These are phyloP conservation scores for Bambusicola thoracicus DNA, from an alignment of 2,113 vertebrate species.

Conservation along the genomic window DNA sequence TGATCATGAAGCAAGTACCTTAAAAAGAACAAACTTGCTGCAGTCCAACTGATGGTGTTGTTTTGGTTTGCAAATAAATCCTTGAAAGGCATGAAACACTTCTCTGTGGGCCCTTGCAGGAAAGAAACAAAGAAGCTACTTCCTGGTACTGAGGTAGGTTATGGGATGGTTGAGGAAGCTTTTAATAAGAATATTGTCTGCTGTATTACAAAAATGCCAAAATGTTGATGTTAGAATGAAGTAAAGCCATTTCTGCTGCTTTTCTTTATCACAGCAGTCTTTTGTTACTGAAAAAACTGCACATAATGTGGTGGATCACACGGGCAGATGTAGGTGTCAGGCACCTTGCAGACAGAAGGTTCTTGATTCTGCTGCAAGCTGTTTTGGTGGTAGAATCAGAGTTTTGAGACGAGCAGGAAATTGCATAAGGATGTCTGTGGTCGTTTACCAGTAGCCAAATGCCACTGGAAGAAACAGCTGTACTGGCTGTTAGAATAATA, in stretches of 20 bases:
- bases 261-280: neutral
- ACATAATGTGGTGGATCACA: neutral
- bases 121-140: neutral
- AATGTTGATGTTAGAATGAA: neutral
- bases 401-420: conserved; percentile 17
- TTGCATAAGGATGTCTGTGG: conserved; percentile 33
- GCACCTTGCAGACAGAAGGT: neutral
- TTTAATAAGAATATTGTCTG: neutral
- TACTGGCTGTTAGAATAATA: neutral
- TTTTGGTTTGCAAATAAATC: neutral
- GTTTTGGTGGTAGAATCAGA: neutral
- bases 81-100: neutral
- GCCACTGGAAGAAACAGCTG: conserved; percentile 60
- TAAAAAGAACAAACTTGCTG: neutral
- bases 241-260: neutral
- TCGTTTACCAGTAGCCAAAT: conserved; percentile 32
- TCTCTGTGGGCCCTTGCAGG: neutral
- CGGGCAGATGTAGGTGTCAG: neutral
- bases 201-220: neutral
- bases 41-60: neutral
- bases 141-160: neutral
- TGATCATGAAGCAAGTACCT: neutral
- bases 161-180: neutral
- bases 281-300: neutral
- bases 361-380: neutral